Evolutionary conservation across 2,888 invertebrate genomes (phyloP), one percentile per base, ranked within the genome.

Genomic region (Catonia carolina): DNA sequence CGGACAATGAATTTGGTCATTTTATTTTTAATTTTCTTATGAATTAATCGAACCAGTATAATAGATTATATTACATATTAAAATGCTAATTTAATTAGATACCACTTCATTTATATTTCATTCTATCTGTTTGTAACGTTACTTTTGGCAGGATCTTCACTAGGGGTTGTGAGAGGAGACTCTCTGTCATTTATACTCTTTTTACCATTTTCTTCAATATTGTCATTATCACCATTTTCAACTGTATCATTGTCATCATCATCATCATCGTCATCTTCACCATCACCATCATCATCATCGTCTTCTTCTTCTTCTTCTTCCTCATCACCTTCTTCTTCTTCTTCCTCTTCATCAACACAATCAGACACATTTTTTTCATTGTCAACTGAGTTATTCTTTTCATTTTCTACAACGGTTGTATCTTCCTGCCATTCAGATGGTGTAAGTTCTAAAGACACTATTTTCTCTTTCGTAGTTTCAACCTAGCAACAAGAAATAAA

Each of bases 391-490:
- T 56, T 53, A 15, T 42, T 53, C 20, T 50, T 53, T 20, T 27
- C 50, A 14, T 55, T 45, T 7, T 50, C 50, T 27, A 50, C 56
- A 17, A 50, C 59, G 8, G 41, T 50, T 12, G 31, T 49, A 45
- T 52, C 57, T 37, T 53, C 53, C 14, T 5, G 31, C 15, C 50
- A 36, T 66, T 81, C 80, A 58, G 80, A 80, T 66, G 79, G 82
- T 61, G 85, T 86, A 70, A 92, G 75, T 75, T 92, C 91, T 74
- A 92, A 75, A 57, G 91, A 90, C 74, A 92, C 89, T 67, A 92
- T 91, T 77, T 90, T 91, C 75, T 91, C 90, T 75, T 88, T 86
- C 62, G 90, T 85, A 61, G 91, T 91, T 80, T 92, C 91, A 73
- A 91, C 90, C 91, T 88, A 73, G 33, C 31, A 42, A 15, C 22